Evolutionary conservation across 2,797 vertebrate genomes (phyloP).

Genomic region (Microctenopoma steveboyesi): DNA sequence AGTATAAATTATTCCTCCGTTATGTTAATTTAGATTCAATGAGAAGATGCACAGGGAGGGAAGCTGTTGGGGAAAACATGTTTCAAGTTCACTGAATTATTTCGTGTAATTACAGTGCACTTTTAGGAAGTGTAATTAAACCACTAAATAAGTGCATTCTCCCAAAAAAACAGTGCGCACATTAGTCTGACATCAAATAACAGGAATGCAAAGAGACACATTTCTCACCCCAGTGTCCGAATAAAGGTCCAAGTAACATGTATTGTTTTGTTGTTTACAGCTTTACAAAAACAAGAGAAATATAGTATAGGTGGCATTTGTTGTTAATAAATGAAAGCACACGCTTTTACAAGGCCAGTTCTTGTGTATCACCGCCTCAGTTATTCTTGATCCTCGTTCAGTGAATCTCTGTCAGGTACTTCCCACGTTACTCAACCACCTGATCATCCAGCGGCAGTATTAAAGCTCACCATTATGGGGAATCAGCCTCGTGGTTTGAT

Average conservation of each 20-base stretch:
- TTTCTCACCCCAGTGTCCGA: background rate
- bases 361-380: background rate
- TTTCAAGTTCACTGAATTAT: slow-evolving; percentile 19
- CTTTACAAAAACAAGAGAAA: background rate
- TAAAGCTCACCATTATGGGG: background rate
- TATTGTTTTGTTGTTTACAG: background rate
- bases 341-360: background rate
- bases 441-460: background rate
- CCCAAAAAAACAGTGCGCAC: background rate
- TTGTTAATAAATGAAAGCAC: background rate
- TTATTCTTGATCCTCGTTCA: background rate
- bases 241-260: background rate
- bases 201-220: background rate
- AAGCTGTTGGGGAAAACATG: background rate
- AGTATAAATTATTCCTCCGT: slow-evolving; percentile 50
- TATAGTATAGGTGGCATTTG: background rate
- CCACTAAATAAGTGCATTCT: background rate
- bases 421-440: background rate
- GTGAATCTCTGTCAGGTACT: slow-evolving; percentile 4
- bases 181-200: background rate
- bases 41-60: slow-evolving; percentile 28
- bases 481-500: slow-evolving; percentile 19
- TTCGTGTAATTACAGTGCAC: slow-evolving; percentile 10
- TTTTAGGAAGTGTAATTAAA: slow-evolving; percentile 27
- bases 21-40: slow-evolving; percentile 47